phyloP scores from a whole-genome alignment of 2,888 invertebrate species.

The Synergus japonicus region DNA sequence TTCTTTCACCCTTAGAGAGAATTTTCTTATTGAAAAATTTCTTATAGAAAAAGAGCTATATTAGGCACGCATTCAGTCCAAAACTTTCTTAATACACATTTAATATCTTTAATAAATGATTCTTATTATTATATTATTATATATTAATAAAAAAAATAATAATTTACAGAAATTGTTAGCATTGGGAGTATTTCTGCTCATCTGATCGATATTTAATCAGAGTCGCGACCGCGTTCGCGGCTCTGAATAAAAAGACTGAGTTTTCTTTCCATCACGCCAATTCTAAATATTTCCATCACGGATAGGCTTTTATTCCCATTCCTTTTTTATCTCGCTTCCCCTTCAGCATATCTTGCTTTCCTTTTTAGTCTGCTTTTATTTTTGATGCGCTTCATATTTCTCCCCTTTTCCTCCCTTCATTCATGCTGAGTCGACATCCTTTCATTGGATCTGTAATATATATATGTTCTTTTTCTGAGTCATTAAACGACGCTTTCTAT shows the following conservation, averaged over 20 bases:
- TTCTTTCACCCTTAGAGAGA: too few relatives aligned
- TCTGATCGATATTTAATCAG: conserved; percentile 26
- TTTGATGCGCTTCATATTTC: background rate
- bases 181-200: background rate
- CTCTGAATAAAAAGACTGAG: conserved; percentile 2
- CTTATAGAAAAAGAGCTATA: too few relatives aligned
- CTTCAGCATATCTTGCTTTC: background rate
- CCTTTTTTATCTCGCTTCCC: background rate
- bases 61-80: too few relatives aligned
- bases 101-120: too few relatives aligned
- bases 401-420: background rate
- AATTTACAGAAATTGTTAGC: background rate
- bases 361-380: background rate
- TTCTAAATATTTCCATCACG: background rate
- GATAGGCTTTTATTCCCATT: conserved; percentile 3
- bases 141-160: background rate
- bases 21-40: too few relatives aligned
- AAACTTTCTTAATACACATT: too few relatives aligned
- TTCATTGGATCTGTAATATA: background rate
- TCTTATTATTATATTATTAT: too few relatives aligned
- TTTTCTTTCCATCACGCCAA: background rate
- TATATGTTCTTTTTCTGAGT: background rate
- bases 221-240: conserved; percentile 7
- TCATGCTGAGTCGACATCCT: background rate
- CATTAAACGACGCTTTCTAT: too few relatives aligned